Conservation (phyloP, 2,113 vertebrate genomes). For the Lepidiolamprologus cunningtoni region DNA sequence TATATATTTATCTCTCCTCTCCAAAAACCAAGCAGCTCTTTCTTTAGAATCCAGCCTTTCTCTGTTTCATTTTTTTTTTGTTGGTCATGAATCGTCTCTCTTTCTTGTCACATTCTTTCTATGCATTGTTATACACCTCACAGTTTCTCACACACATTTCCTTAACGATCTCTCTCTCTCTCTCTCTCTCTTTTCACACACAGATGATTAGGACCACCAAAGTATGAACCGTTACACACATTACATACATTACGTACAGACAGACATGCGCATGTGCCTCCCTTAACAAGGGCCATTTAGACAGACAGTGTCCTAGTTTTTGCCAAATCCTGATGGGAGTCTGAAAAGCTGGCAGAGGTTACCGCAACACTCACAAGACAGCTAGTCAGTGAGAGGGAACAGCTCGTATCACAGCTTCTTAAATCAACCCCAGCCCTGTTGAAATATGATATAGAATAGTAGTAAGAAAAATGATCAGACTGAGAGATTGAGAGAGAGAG, state of each 20-base stretch:
- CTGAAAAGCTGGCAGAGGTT: not conserved
- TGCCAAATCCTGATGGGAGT: not conserved
- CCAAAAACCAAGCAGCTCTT: not conserved
- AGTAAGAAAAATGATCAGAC: not conserved
- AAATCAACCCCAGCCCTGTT: not conserved
- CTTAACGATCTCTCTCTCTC: not conserved
- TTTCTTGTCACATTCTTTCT: not conserved
- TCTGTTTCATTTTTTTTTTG: not conserved
- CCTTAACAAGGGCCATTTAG: constrained; percentile 18
- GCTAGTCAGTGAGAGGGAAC: not conserved
- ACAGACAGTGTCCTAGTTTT: constrained; percentile 35
- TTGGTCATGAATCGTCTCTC: not conserved
- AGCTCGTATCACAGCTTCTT: not conserved
- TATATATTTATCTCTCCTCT: not conserved
- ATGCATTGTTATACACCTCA: not conserved
- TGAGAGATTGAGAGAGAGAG: not conserved
- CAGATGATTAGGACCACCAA: not conserved
- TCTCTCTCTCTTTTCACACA: not conserved
- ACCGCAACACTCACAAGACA: not conserved
- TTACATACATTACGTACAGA: not conserved
- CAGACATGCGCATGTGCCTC: not conserved
- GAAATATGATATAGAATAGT: not conserved
- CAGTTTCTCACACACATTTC: not conserved
- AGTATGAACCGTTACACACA: not conserved
- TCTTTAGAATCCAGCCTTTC: not conserved